Percentiles rank a stretch among this genome's conserved stretches.
Conservation (phyloP, 2,113 vertebrate species). For the Ailuropoda melanoleuca region DNA sequence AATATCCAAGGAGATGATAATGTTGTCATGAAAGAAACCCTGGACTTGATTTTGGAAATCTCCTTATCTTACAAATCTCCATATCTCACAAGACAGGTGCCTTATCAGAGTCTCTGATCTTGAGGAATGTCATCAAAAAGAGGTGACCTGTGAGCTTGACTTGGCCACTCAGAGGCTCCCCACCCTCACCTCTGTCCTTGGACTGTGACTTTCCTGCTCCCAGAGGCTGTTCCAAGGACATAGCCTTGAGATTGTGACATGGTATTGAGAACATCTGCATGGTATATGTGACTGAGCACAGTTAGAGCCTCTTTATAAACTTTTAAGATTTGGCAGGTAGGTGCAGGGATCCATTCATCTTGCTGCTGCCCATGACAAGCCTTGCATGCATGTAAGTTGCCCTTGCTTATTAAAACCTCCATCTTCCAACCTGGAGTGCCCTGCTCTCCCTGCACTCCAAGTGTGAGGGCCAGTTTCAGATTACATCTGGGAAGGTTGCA, state of each 20-base stretch:
- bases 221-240: background rate
- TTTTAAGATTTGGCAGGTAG: background rate
- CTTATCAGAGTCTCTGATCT: background rate
- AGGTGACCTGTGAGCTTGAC: background rate
- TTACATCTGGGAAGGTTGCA: background rate
- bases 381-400: background rate
- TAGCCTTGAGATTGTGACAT: background rate
- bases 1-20: background rate
- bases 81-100: background rate
- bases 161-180: background rate
- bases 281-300: background rate
- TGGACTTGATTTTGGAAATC: background rate
- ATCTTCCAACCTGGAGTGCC: background rate
- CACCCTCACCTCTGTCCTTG: background rate
- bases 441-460: background rate
- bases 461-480: background rate
- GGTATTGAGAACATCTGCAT: background rate
- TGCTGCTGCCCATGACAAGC: background rate
- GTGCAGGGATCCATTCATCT: background rate
- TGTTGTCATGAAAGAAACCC: background rate
- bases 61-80: background rate
- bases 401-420: background rate
- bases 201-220: background rate
- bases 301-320: background rate
- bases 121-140: background rate